phyloP scores from a whole-genome alignment of 2,113 vertebrate species.

The Cyprinodon tularosa region DNA sequence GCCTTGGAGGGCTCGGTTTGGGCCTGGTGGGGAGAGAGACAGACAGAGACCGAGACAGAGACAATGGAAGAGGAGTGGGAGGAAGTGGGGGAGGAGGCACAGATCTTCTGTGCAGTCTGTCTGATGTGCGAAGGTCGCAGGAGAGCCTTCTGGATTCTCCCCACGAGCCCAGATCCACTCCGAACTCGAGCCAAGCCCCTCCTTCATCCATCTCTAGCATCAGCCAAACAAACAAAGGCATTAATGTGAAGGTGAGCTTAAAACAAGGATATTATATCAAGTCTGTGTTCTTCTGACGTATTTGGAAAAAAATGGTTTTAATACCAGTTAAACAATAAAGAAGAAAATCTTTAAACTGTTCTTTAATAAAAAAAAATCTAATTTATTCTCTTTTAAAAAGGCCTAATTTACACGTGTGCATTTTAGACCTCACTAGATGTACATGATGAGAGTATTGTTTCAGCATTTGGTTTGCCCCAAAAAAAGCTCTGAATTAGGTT shows the following conservation, averaged over 20 bases:
- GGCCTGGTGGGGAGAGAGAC: constrained; percentile 76
- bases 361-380: too few species aligned
- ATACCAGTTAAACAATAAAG: neutral
- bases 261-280: neutral
- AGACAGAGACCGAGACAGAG: constrained; percentile 68
- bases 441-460: too few species aligned
- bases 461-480: too few species aligned
- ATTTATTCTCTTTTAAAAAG: too few species aligned
- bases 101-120: constrained; percentile 92
- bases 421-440: too few species aligned
- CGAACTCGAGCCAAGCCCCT: constrained; percentile 81
- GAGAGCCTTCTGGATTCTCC: constrained; percentile 94
- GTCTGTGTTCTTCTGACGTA: neutral
- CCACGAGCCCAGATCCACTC: constrained; percentile 64
- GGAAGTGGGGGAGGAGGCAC: constrained; percentile 49
- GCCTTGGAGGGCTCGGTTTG: constrained; percentile 73
- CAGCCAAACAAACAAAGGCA: constrained; percentile 95
- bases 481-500: too few species aligned
- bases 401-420: too few species aligned
- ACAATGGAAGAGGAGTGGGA: constrained; percentile 40
- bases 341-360: too few species aligned
- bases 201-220: constrained; percentile 95
- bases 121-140: constrained; percentile 92
- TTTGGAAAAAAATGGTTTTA: neutral
- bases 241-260: constrained; percentile 89